phyloP scores from a whole-genome alignment of 2,113 vertebrate species.

The Sceloporus tristichus region DNA sequence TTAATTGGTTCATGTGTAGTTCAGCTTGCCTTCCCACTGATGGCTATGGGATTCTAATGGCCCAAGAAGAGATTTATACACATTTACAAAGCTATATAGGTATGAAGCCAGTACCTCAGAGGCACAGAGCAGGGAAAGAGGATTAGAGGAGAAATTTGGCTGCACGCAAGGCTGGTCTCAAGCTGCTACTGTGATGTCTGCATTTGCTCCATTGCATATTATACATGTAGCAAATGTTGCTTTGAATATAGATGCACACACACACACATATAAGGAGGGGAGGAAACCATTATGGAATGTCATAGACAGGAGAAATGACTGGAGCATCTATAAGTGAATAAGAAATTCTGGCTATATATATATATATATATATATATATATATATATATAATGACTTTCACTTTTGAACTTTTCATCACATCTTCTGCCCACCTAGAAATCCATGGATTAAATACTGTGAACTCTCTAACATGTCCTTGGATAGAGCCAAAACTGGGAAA shows the following conservation, averaged over 20 bases:
- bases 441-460: background rate
- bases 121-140: background rate
- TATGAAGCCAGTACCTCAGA: background rate
- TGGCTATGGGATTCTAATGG: conserved; percentile 5
- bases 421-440: background rate
- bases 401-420: background rate
- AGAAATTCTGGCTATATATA: too few relatives aligned
- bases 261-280: background rate
- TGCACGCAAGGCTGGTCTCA: background rate
- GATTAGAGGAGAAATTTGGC: background rate
- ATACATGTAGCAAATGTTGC: too few relatives aligned
- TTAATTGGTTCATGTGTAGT: background rate
- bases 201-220: background rate
- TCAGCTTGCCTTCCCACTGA: conserved; percentile 23
- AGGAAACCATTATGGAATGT: background rate
- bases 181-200: background rate
- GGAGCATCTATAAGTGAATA: background rate
- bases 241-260: background rate
- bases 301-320: background rate
- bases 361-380: too few relatives aligned
- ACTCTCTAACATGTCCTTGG: background rate
- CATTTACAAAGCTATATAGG: conserved; percentile 1
- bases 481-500: background rate
- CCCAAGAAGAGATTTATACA: conserved; percentile 33
- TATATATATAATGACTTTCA: too few relatives aligned